Evolutionary conservation across 1,140 invertebrate genomes (phyloP).

Genomic region (Drosophila sulfurigaster): DNA sequence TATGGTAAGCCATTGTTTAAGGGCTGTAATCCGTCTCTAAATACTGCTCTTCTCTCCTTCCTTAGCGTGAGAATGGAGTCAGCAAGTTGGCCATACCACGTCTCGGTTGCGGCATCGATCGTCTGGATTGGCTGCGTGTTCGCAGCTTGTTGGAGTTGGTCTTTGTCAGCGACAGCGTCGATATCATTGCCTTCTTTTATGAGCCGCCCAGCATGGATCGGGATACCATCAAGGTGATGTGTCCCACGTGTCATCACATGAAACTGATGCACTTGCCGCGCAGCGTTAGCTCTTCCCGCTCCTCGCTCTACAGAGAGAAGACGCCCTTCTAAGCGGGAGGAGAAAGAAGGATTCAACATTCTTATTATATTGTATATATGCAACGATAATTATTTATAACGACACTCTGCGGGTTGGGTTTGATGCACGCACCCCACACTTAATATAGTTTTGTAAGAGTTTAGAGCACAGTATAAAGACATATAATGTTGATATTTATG

Average conservation of each 20-base stretch:
- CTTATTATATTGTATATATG: conserved; percentile 25
- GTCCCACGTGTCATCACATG: conserved; percentile 72
- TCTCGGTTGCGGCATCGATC: conserved; percentile 88
- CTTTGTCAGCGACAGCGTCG: conserved; percentile 85
- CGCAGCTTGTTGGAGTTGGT: conserved; percentile 86
- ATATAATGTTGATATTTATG: conserved; percentile 32
- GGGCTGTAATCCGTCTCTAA: neutral
- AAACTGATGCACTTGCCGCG: conserved; percentile 68
- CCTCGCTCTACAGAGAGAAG: conserved; percentile 71
- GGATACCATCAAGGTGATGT: conserved; percentile 66
- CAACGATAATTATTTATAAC: conserved; percentile 25
- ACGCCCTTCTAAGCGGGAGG: conserved; percentile 57
- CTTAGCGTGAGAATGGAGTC: conserved; percentile 83
- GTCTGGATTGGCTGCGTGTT: conserved; percentile 87
- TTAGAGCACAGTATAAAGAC: conserved; percentile 28
- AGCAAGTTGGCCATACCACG: conserved; percentile 87
- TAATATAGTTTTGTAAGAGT: conserved; percentile 56
- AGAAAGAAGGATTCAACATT: neutral
- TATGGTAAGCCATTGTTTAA: conserved; percentile 57
- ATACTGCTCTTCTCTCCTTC: neutral
- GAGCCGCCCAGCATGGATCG: conserved; percentile 67
- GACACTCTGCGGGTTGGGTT: conserved; percentile 48
- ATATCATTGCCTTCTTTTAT: conserved; percentile 86
- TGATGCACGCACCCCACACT: conserved; percentile 73
- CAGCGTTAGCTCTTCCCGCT: conserved; percentile 65